Percentiles rank a stretch among this genome's conserved stretches.
These are phyloP conservation scores for Clarias laeviceps DNA, from an alignment of 2,797 vertebrate species.

Conservation along the genomic window DNA sequence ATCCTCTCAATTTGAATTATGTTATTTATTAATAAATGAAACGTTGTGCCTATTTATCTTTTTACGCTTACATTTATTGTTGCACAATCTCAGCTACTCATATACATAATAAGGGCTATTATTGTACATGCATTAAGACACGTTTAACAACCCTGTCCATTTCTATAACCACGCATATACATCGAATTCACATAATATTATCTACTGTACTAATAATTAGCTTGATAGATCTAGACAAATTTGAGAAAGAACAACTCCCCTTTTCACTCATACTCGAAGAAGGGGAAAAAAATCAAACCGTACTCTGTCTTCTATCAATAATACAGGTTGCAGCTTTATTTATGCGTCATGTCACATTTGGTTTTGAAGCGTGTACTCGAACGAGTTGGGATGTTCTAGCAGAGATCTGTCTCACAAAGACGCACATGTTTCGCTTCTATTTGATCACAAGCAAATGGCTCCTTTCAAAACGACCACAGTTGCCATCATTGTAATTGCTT, in stretches of 20 bases:
- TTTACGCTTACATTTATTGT: neutral
- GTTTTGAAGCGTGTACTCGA: slow-evolving; percentile 38
- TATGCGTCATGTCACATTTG: neutral
- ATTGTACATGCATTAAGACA: neutral
- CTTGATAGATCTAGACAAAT: neutral
- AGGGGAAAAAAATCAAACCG: neutral
- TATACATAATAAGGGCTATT: neutral
- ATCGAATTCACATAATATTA: neutral
- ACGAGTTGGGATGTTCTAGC: slow-evolving; percentile 25
- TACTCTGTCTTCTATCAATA: neutral
- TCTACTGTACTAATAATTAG: neutral
- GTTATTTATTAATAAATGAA: neutral
- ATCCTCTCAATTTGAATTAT: neutral
- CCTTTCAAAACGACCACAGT: slow-evolving; percentile 60
- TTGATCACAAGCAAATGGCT: slow-evolving; percentile 52
- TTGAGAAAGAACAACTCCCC: neutral
- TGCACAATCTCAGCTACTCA: neutral
- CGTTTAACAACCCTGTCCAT: neutral
- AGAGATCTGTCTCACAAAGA: slow-evolving; percentile 39
- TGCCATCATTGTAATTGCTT: slow-evolving; percentile 58
- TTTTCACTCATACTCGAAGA: neutral
- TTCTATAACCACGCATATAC: neutral
- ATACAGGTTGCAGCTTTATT: slow-evolving; percentile 25
- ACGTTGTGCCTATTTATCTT: neutral
- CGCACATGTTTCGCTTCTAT: slow-evolving; percentile 49